Evolutionary conservation across 2,113 vertebrate genomes (phyloP), one percentile per base, ranked within the genome.

Genomic region (Odocoileus hemionus): DNA sequence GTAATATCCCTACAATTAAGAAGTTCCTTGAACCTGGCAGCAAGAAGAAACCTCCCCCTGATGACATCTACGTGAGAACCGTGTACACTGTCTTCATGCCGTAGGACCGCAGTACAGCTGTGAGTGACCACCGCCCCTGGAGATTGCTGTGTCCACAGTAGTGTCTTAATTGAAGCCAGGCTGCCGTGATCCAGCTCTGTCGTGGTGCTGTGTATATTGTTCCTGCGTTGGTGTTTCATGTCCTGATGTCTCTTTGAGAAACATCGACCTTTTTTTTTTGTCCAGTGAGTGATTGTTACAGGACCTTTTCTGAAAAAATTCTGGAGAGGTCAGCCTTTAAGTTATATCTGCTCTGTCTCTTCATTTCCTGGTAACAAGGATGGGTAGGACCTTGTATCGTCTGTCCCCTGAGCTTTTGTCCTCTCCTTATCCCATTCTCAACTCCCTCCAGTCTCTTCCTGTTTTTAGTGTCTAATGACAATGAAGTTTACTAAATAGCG

Each of bases 21-120:
- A 99, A 97, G 94, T 99, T 99, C 96, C 98, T 99, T 83, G 98
- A 99, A 91, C 99, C 99, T 0, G 99, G 99, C 90, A 99, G 99
- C 98, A 98, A 99, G 95, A 99, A 99, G 94, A 99, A 99, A 95
- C 98, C 98, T 6, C 98, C 98, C 13, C 98, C 99, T 0, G 99
- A 99, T 95, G 99, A 99, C 2, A 95, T 82, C 5, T 99, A 99
- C 0, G 61, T 98, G 47, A 99, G 99, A 94, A 99, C 98, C 0
- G 98, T 99, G 45, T 94, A 90, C 91, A 86, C 95, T 87, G 17
- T 98, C 86, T 98, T 98, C 52, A 85, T 84, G 79, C 88, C 80
- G 0, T 97, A 89, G 89, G 85, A 15, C 13, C 26, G 11, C n/a
- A 2, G 9, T 26, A 3, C 4, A 0, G 76, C 61, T 78, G 47